Percentiles rank a stretch among this genome's conserved stretches.
Conservation (phyloP, 2,888 invertebrate species). For the Dynastes hyllus region DNA sequence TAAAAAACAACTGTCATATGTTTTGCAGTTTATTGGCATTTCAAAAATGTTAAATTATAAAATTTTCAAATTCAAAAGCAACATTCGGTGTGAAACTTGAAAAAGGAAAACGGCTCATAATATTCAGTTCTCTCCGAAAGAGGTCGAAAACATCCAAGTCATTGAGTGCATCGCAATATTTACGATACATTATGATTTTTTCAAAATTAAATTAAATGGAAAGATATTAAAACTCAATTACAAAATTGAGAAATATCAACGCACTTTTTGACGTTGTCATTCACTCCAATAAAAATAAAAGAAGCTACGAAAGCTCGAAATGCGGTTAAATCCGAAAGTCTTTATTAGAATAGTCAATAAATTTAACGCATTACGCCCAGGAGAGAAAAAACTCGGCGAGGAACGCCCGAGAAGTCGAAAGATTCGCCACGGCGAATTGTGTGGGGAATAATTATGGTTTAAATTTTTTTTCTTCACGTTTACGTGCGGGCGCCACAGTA, state of each 20-base stretch:
- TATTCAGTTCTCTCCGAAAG: no score
- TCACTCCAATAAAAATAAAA: neutral
- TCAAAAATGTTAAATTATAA: no score
- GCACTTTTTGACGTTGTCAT: neutral
- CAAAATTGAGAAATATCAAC: neutral
- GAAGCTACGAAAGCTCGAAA: neutral
- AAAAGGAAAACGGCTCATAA: no score
- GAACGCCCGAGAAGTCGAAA: conserved; percentile 27
- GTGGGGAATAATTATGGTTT: conserved; percentile 33
- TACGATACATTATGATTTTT: no score
- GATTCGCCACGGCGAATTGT: conserved; percentile 2
- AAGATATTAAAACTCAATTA: neutral
- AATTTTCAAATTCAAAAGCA: no score
- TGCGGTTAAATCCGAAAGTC: conserved; percentile 9
- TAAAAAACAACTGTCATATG: no score
- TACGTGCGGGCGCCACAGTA: neutral
- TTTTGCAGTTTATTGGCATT: no score
- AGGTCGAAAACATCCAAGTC: no score
- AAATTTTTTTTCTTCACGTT: conserved; percentile 24
- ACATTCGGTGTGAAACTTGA: no score
- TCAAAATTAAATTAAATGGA: no score
- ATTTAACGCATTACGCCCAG: conserved; percentile 37
- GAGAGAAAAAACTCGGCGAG: conserved; percentile 9
- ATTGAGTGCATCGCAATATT: no score
- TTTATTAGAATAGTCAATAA: conserved; percentile 44